Base-by-base conservation (phyloP, 2,113 vertebrate species). In the Nothocercus julius region DNA sequence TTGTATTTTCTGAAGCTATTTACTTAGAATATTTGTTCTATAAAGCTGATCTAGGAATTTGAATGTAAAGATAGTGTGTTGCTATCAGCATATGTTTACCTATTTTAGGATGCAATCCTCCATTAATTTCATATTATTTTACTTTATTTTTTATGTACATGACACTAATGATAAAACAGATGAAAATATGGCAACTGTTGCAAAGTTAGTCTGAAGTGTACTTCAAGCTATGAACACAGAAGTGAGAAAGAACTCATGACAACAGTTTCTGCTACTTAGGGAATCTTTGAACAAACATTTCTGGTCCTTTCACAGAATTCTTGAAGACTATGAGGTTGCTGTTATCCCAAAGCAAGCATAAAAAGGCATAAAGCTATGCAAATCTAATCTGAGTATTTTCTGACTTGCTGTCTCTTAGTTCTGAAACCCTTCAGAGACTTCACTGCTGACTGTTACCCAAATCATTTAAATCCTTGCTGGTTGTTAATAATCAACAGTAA, bases 121-220 rank as follows among this genome's bases (percentile, higher is more conserved):
- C 56, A 72, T 61, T 70, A 34, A 9, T 64, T 93, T 66, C 18
- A 40, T 77, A 82, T 81, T n/a, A 14, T 11, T 72, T 77, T 94
- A 44, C 67, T 95, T 82, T 78, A 54, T 74, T 88, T 95, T 92
- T 95, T 34, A 25, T 78, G 40, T 91, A 42, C 70, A 15, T 11
- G 21, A 24, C 18, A 45, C 68, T 95, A 93, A 83, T 89, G 70
- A 86, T 77, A 93, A 85, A 89, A 76, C 6, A 94, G 59, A 58
- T 40, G 36, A 74, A 88, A 34, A 21, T 47, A 30, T 34, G 36
- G 20, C 54, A 85, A 1, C 7, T 82, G 21, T 58, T 92, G 66
- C 90, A 95, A 96, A 62, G 13, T 44, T 82, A 70, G 14, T 88
- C 66, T 89, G 73, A 91, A 95, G 61, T 69, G 40, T 82, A 83